phyloP scores from a whole-genome alignment of 2,888 invertebrate species.

The Stenolophus ochropezus region DNA sequence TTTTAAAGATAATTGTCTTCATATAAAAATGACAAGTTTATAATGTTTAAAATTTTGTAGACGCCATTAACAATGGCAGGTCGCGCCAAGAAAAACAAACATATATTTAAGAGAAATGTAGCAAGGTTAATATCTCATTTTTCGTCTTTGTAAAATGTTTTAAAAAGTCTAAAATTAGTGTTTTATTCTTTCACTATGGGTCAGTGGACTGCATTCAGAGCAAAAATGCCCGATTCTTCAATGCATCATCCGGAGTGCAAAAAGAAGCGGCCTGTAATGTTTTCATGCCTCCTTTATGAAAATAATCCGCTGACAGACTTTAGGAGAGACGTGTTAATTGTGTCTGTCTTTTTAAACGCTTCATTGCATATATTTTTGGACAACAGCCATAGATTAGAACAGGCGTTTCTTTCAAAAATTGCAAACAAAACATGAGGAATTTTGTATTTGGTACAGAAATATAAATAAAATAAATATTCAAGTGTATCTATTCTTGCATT shows the following conservation, averaged over 20 bases:
- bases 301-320: slow-evolving; percentile 30
- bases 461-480: too few species aligned
- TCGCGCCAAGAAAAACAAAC: slow-evolving; percentile 54
- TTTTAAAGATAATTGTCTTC: slow-evolving; percentile 28
- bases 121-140: slow-evolving; percentile 55
- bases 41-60: slow-evolving; percentile 53
- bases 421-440: not conserved
- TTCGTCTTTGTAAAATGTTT: slow-evolving; percentile 38
- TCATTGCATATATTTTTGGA: slow-evolving; percentile 19
- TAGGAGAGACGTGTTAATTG: slow-evolving; percentile 28
- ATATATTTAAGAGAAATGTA: slow-evolving; percentile 34
- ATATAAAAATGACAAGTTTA: slow-evolving; percentile 51
- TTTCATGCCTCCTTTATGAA: slow-evolving; percentile 30
- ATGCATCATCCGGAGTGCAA: slow-evolving; percentile 33
- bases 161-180: slow-evolving; percentile 44
- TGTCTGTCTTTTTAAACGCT: slow-evolving; percentile 14
- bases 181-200: slow-evolving; percentile 31
- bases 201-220: slow-evolving; percentile 36
- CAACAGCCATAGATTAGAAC: not conserved
- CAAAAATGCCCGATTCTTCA: not conserved
- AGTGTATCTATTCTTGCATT: too few species aligned
- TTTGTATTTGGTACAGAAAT: too few species aligned
- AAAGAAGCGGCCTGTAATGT: not conserved
- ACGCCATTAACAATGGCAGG: slow-evolving; percentile 43
- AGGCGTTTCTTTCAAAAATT: not conserved